Base-by-base conservation (phyloP, 2,113 vertebrate species). In the Corydoras sp. region DNA sequence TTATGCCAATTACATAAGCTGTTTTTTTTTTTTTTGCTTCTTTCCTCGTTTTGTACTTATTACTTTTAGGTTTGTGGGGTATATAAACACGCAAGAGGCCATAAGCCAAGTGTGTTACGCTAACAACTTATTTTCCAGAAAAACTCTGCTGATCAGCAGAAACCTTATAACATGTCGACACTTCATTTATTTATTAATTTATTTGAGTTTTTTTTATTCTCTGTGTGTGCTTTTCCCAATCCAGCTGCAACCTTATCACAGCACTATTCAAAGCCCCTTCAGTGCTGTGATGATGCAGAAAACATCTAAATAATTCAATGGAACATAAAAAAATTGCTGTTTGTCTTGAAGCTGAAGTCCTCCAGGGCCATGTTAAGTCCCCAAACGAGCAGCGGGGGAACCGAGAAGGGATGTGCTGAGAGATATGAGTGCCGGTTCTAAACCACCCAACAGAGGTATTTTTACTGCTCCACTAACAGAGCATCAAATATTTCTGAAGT, bases 251-350 rank as follows among this genome's bases (percentile, higher is more conserved):
- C 9, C 10, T 53, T 48, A 68, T 76, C 69, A 69, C 58, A 43
- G 15, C 58, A 24, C 7, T 64, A 35, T 75, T 78, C 12, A 75
- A 74, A 77, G 63, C 63, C 74, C 68, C 58, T 65, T 69, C 48
- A 24, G 31, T 67, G 74, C 77, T 75, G 73, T 81, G 75, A 78
- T 70, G 68, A 71, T 80, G 66, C 65, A 73, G 54, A 69, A 58
- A 58, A 56, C 14, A n/a, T 55, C 49, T 82, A 77, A 83, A 86
- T 83, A 78, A 82, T 84, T 61, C 50, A 83, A 66, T 18, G 69
- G 35, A 68, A 56, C 18, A 61, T 14, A 53, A 63, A 48, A 24
- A 76, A 72, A 71, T 67, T 43, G 68, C 30, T 35, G 30, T 78
- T 77, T 79, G 68, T 79, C 24, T 66, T 73, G 59, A 69, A 63